Conservation (phyloP, 2,888 invertebrate genomes). For the Hydropsyche betteni region DNA sequence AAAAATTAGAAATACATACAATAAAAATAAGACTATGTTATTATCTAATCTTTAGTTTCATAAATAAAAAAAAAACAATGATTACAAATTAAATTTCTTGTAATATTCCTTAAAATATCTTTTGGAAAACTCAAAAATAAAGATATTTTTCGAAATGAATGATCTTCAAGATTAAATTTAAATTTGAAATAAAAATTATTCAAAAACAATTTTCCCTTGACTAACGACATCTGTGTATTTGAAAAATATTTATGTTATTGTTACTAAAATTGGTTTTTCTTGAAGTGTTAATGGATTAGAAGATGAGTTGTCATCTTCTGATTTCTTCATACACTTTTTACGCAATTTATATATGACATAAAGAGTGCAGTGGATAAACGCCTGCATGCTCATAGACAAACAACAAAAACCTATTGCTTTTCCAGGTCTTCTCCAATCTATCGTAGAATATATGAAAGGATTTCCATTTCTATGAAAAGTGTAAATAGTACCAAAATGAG, state of each 20-base stretch:
- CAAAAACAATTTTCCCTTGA: not conserved
- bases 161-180: too few species aligned
- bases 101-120: too few species aligned
- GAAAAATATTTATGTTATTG: not conserved
- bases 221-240: not conserved
- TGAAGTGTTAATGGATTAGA: not conserved
- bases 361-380: slow-evolving; percentile 29
- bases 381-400: slow-evolving; percentile 33
- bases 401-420: slow-evolving; percentile 42
- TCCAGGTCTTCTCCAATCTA: slow-evolving; percentile 79
- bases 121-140: too few species aligned
- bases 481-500: slow-evolving; percentile 14
- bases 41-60: too few species aligned
- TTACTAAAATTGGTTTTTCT: slow-evolving; percentile 34
- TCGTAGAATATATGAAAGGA: slow-evolving; percentile 75
- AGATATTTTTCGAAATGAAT: too few species aligned
- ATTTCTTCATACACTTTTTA: not conserved
- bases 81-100: too few species aligned
- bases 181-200: too few species aligned
- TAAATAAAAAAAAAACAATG: too few species aligned
- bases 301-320: not conserved
- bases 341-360: slow-evolving; percentile 14
- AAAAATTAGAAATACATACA: too few species aligned
- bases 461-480: slow-evolving; percentile 59
- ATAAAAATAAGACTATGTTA: too few species aligned